Evolutionary conservation across 37 sponge, comb jelly and placozoan species (phyloP).

Genomic region (Amphimedon queenslandica): DNA sequence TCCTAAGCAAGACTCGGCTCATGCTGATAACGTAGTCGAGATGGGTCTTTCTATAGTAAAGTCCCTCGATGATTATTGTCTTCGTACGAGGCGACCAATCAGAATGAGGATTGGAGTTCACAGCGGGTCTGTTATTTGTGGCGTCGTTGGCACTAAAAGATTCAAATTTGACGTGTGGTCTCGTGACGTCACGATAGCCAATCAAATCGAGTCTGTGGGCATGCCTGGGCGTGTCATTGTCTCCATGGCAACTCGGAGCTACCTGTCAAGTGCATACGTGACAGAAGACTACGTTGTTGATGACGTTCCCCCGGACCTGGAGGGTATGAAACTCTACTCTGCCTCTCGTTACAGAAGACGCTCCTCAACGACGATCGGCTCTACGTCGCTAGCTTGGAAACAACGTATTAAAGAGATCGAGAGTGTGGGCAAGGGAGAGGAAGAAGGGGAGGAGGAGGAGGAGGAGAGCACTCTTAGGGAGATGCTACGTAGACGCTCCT

Average conservation of each 20-base stretch:
- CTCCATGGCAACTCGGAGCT: conserved; percentile 29
- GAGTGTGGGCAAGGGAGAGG: not conserved
- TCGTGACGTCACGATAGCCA: conserved; percentile 81
- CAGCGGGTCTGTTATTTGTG: conserved; percentile 91
- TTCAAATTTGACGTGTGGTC: conserved; percentile 98
- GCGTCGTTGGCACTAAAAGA: conserved; percentile 82
- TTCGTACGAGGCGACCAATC: conserved; percentile 31
- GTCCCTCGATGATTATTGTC: conserved; percentile 52
- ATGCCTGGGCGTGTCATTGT: conserved; percentile 62
- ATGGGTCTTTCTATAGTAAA: conserved; percentile 89
- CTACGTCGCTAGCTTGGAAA: conserved; percentile 13
- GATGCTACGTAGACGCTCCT: not conserved
- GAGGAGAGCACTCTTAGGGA: not conserved
- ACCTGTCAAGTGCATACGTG: conserved; percentile 20
- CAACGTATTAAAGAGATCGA: conserved; percentile 7
- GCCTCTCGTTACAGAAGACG: conserved; percentile 8
- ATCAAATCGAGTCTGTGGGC: conserved; percentile 76
- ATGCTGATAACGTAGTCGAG: conserved; percentile 81
- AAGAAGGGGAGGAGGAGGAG: not conserved
- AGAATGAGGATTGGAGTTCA: conserved; percentile 91
- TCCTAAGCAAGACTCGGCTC: conserved; percentile 64
- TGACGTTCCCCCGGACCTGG: not conserved
- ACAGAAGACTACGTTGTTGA: not conserved
- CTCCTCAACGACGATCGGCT: not conserved
- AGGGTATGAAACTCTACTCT: conserved; percentile 16